Evolutionary conservation across 2,888 invertebrate species (phyloP), one percentile per base, ranked within the genome.

Genomic region (Punctoribates punctum): DNA sequence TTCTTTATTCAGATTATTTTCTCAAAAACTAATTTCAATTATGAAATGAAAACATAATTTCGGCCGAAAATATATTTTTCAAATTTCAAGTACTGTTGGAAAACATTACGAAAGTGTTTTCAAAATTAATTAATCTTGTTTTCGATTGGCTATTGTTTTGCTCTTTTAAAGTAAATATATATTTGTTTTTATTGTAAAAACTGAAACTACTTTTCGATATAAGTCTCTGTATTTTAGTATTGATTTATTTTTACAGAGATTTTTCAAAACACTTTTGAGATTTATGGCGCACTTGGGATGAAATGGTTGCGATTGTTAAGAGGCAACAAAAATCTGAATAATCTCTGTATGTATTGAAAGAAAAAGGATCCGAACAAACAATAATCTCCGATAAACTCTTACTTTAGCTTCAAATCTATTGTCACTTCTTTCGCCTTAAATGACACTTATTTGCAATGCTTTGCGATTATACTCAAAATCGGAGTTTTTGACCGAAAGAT

Each of bases 371-470:
- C 3, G 17, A 42, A 42, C 23, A 70, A 23, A 70, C 72, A 46
- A 38, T 67, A 38, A 38, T 67, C 38, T 67, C 6, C 20, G 38
- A 13, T 27, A 27, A 67, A 67, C 38, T 38, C 34, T n/a, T 67
- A 17, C 54, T 67, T 38, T 27, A 38, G 34, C 34, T 20, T 17
- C 38, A 17, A 27, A 67, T 38, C 65, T 38, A 67, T 67, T 20
- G 65, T 67, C 20, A 38, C 11, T 67, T 25, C 15, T 38, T 20
- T 1, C 8, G 11, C 34, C 34, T 20, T n/a, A 38, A 67, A 67
- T 67, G 38, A 67, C 65, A 67, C 65, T 67, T 67, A 67, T 67
- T 67, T 67, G 65, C 65, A 67, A 67, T 67, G 38, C 65, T 38
- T 67, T 67, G 54, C 62, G 29, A 25, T 60, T 13, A 27, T 25